A percentile compares a stretch with the other conserved stretches of the same genome.
Conservation (phyloP, 2,888 invertebrate genomes). For the Diaphora mendica region DNA sequence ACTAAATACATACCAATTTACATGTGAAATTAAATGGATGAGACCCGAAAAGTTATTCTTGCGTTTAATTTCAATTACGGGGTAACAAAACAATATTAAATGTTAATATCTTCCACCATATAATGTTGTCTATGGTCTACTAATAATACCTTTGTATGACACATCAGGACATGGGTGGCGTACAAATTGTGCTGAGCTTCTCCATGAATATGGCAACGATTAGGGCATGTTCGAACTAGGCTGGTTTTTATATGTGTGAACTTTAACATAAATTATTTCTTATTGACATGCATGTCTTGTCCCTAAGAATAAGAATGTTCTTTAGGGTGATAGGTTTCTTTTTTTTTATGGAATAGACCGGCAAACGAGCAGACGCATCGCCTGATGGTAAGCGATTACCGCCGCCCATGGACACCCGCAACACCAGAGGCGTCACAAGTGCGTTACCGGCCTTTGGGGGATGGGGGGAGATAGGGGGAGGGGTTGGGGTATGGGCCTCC, state of each 20-base stretch:
- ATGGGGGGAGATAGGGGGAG: too few relatives aligned
- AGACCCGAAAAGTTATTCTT: conserved; percentile 32
- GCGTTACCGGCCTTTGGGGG: too few relatives aligned
- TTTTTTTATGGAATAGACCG: too few relatives aligned
- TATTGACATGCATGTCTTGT: background rate
- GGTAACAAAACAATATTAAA: conserved; percentile 56
- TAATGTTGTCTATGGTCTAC: conserved; percentile 58
- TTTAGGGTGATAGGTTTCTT: background rate
- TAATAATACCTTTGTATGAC: conserved; percentile 63
- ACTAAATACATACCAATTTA: conserved; percentile 8
- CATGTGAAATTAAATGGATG: conserved; percentile 24
- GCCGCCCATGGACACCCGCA: too few relatives aligned
- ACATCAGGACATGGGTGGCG: conserved; percentile 46
- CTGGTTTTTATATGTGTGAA: background rate
- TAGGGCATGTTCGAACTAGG: conserved; percentile 7
- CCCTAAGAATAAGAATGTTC: background rate
- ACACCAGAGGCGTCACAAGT: too few relatives aligned
- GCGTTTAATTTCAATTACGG: conserved; percentile 50
- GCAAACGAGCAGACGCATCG: too few relatives aligned
- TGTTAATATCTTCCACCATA: conserved; percentile 52
- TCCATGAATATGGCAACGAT: conserved; percentile 56
- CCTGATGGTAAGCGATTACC: too few relatives aligned
- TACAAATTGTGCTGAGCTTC: conserved; percentile 45
- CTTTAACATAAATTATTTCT: background rate
- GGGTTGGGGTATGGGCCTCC: too few relatives aligned